These are phyloP conservation scores for Falco punctatus DNA, from an alignment of 2,113 vertebrate species.

Conservation along the genomic window DNA sequence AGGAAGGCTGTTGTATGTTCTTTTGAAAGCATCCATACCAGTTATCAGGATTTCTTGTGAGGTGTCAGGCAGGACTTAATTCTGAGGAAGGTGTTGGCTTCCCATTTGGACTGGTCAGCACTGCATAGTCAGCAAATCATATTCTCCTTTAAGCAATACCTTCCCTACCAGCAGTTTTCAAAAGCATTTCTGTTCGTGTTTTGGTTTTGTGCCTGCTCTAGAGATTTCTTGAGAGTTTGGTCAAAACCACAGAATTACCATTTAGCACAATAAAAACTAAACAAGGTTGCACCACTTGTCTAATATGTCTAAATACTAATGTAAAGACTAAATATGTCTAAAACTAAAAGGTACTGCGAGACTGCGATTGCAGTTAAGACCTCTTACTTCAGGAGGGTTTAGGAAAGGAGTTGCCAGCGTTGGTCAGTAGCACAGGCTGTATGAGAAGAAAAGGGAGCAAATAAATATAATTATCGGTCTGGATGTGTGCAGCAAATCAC, in stretches of 20 bases:
- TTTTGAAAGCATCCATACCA: neutral
- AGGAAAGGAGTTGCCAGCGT: neutral
- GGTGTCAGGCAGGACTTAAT: neutral
- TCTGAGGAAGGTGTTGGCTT: neutral
- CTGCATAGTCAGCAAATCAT: neutral
- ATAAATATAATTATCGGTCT: neutral
- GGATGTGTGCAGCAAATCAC: neutral
- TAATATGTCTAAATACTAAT: too few species aligned
- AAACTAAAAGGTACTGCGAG: accelerated
- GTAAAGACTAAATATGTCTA: too few species aligned
- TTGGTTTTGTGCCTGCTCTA: neutral
- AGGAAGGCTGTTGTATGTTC: neutral
- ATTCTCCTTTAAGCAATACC: neutral
- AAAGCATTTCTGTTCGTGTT: neutral
- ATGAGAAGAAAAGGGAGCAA: neutral
- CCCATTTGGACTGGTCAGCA: neutral
- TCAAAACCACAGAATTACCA: neutral
- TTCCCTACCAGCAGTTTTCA: neutral
- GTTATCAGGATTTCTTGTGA: neutral
- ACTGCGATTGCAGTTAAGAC: neutral
- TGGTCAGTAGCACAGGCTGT: neutral
- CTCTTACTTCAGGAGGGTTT: neutral
- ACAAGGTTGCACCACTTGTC: neutral
- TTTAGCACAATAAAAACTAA: neutral
- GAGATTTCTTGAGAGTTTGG: neutral